Evolutionary conservation across 2,888 invertebrate genomes (phyloP).

Genomic region (Drosophila austrosaltans): DNA sequence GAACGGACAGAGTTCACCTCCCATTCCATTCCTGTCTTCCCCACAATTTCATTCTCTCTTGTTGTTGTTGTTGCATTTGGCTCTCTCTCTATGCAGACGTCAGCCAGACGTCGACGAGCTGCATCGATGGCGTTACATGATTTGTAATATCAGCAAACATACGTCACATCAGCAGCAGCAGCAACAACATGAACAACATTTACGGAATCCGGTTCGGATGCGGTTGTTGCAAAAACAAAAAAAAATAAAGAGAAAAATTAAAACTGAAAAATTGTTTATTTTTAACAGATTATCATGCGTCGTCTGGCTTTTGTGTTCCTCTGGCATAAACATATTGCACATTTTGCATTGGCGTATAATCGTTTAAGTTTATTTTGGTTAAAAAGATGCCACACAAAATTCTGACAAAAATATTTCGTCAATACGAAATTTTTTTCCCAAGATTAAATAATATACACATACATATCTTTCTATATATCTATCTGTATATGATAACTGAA

Average conservation of each 20-base stretch:
- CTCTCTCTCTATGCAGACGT: conserved; percentile 59
- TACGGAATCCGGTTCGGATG: conserved; percentile 64
- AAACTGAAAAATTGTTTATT: conserved; percentile 59
- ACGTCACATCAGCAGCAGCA: neutral
- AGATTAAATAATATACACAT: too few species aligned
- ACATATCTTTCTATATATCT: too few species aligned
- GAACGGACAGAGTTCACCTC: conserved; percentile 26
- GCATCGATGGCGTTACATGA: conserved; percentile 66
- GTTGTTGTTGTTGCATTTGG: neutral
- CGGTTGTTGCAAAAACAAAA: conserved; percentile 8
- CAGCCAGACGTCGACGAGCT: conserved; percentile 64
- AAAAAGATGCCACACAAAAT: neutral
- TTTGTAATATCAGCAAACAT: conserved; percentile 73
- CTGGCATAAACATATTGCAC: conserved; percentile 4
- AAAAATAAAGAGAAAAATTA: too few species aligned
- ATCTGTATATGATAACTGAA: neutral
- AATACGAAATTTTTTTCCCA: too few species aligned
- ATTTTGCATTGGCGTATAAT: neutral
- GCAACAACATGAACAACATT: conserved; percentile 32
- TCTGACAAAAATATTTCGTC: too few species aligned
- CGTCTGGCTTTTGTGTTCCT: conserved; percentile 44
- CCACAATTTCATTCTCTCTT: neutral
- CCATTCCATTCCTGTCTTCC: conserved; percentile 7
- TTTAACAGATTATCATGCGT: conserved; percentile 74
- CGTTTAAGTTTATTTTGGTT: neutral